phyloP scores from a whole-genome alignment of 2,113 vertebrate genomes.

The Sarotherodon lohbergeri region DNA sequence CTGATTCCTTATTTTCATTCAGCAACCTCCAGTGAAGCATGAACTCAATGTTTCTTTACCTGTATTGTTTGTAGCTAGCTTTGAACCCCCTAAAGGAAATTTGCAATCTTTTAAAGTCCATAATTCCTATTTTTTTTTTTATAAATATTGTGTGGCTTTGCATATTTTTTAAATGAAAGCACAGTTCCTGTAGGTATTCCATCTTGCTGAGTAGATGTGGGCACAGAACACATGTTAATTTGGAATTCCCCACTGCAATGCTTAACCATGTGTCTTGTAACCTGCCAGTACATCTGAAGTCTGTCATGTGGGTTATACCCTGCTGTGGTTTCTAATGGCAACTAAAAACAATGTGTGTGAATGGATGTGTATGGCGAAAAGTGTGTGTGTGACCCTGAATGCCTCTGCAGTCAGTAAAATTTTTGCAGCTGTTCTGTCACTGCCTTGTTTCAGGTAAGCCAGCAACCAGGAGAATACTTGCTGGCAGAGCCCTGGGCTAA shows the following conservation, averaged over 20 bases:
- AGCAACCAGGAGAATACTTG: conserved; percentile 30
- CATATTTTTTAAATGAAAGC: conserved; percentile 25
- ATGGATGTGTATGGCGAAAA: neutral
- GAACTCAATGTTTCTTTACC: neutral
- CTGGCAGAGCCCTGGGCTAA: conserved; percentile 38
- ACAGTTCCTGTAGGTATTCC: neutral
- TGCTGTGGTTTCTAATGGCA: conserved; percentile 36
- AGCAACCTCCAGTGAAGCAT: neutral
- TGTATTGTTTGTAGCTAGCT: conserved; percentile 4
- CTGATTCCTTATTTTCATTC: neutral
- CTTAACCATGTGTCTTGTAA: conserved; percentile 25
- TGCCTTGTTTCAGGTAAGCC: conserved; percentile 31
- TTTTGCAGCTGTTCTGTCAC: conserved; percentile 21
- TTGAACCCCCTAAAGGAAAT: conserved; percentile 11
- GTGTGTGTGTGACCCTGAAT: neutral
- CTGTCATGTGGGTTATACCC: conserved; percentile 6
- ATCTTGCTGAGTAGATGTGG: neutral
- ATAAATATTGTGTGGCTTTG: conserved; percentile 31
- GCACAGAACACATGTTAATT: conserved; percentile 28
- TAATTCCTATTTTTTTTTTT: conserved; percentile 1
- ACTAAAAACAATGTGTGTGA: neutral
- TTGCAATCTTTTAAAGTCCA: neutral
- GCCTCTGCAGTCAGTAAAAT: conserved; percentile 25
- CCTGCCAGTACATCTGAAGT: conserved; percentile 36
- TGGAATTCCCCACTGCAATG: conserved; percentile 13